Percentiles rank a stretch among this genome's conserved stretches.
These are phyloP conservation scores for Luffia ferchaultella DNA, from an alignment of 2,888 invertebrate genomes.

Conservation along the genomic window DNA sequence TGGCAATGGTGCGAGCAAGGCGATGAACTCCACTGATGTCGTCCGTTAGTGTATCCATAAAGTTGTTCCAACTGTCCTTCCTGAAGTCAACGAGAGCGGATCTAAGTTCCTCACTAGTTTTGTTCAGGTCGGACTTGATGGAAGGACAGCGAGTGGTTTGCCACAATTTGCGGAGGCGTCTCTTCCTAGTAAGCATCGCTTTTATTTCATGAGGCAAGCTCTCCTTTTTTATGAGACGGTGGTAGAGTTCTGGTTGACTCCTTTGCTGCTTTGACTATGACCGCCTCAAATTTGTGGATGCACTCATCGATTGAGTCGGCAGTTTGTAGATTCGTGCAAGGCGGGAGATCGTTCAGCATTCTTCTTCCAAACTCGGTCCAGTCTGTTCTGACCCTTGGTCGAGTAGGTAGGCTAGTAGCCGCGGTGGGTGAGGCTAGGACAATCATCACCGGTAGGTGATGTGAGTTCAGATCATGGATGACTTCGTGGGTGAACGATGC, in stretches of 20 bases:
- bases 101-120: neutral
- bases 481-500: too few species aligned
- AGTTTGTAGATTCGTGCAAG: neutral
- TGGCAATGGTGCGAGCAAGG: neutral
- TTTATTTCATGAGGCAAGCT: neutral
- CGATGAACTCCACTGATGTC: neutral
- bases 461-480: neutral
- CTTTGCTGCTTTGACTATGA: neutral
- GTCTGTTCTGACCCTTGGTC: neutral
- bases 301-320: neutral
- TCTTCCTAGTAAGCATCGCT: neutral
- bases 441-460: neutral
- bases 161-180: neutral
- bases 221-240: neutral
- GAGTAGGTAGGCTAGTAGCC: neutral
- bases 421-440: neutral
- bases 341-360: neutral
- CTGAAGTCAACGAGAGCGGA: neutral
- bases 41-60: neutral
- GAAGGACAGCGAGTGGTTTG: neutral
- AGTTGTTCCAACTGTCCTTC: neutral
- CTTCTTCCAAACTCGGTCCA: neutral
- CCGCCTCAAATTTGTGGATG: neutral
- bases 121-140: neutral
- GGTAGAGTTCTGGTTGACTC: neutral